Conservation (phyloP, 37 sponge, comb jelly and placozoan genomes). For the Oscarella lobularis region DNA sequence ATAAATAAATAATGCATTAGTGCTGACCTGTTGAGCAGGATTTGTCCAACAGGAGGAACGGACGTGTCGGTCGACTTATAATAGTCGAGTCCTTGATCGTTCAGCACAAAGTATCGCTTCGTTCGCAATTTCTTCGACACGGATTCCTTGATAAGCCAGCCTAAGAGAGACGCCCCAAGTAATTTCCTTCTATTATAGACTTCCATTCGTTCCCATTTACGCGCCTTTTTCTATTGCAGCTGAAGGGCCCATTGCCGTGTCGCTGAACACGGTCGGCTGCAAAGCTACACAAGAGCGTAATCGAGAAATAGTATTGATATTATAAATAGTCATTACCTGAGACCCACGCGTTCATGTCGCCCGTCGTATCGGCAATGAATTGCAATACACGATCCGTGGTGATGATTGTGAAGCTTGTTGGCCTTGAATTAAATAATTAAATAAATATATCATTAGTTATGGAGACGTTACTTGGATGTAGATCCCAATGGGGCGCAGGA, state of each 20-base stretch:
- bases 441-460: slow-evolving; percentile 1
- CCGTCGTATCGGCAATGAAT: slow-evolving; percentile 36
- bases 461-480: not conserved
- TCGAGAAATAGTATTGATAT: not conserved
- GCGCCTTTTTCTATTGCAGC: not conserved
- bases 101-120: slow-evolving; percentile 64
- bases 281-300: not conserved
- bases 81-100: slow-evolving; percentile 51
- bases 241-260: not conserved
- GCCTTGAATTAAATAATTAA: too few species aligned
- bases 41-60: slow-evolving; percentile 43
- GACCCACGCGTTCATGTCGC: slow-evolving; percentile 28
- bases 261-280: not conserved
- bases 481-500: not conserved
- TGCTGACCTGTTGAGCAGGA: slow-evolving; percentile 53
- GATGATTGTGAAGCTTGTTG: slow-evolving; percentile 60
- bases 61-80: slow-evolving; percentile 65
- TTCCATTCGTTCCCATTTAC: too few species aligned
- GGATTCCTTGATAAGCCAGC: slow-evolving; percentile 71
- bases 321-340: not conserved
- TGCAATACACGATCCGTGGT: slow-evolving; percentile 56
- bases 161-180: too few species aligned
- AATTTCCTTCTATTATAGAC: too few species aligned
- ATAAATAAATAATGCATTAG: not conserved
- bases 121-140: slow-evolving; percentile 23